A percentile compares a stretch with the other conserved stretches of the same genome.
Evolutionary conservation across 2,113 vertebrate genomes (phyloP).

Genomic region (Sula dactylatra): DNA sequence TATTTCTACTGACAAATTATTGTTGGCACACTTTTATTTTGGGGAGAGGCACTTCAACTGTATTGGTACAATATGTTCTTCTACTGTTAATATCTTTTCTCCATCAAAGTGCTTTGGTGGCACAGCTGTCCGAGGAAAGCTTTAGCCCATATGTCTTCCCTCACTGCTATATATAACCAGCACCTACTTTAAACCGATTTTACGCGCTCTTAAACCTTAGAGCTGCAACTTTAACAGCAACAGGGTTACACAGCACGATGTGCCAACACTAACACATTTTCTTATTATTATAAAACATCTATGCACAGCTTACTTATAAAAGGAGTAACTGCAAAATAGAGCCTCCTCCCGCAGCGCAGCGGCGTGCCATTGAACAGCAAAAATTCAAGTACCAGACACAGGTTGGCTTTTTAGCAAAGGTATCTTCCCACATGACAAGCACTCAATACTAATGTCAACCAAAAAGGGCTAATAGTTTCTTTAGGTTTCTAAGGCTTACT

Average conservation of each 20-base stretch:
- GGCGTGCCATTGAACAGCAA: fast-evolving
- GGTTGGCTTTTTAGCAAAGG: not conserved
- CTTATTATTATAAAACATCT: not conserved
- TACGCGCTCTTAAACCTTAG: not conserved
- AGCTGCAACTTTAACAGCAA: not conserved
- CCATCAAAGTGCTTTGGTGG: not conserved
- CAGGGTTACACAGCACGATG: not conserved
- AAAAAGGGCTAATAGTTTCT: not conserved
- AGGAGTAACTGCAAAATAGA: not conserved
- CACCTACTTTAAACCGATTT: not conserved
- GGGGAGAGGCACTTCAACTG: not conserved
- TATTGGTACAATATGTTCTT: not conserved
- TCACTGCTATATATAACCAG: not conserved
- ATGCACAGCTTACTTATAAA: not conserved
- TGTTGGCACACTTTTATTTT: not conserved
- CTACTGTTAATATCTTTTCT: not conserved
- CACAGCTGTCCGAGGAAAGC: not conserved
- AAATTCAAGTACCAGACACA: not conserved
- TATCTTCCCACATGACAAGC: not conserved
- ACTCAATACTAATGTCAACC: not conserved
- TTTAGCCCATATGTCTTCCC: not conserved
- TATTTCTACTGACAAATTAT: not conserved
- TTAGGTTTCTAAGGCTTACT: not conserved
- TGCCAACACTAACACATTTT: not conserved
- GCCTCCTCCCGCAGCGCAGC: not conserved